Percentiles rank a stretch among this genome's conserved stretches.
Evolutionary conservation across 2,888 invertebrate species (phyloP).

Genomic region (Uropetala carovei): DNA sequence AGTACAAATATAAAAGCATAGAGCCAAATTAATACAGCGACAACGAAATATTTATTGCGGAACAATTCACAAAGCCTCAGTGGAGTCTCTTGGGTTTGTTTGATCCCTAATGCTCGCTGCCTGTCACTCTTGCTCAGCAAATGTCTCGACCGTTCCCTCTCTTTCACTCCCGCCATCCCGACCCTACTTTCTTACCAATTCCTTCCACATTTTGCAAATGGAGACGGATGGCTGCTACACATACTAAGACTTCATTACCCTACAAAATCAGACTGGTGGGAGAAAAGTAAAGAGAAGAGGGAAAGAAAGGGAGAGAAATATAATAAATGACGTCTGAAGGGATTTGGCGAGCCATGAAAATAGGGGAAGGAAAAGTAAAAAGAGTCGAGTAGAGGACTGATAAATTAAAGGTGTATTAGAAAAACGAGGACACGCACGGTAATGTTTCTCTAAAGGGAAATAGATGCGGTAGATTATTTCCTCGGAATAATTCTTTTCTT

Average conservation of each 20-base stretch:
- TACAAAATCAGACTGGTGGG: not conserved
- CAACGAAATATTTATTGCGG: no score
- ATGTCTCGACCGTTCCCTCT: not conserved
- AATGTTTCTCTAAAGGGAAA: no score
- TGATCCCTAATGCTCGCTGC: no score
- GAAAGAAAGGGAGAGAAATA: no score
- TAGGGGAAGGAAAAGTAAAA: not conserved
- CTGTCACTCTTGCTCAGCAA: not conserved
- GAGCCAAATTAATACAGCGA: no score
- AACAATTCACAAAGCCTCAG: no score
- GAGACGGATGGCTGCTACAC: constrained; percentile 32
- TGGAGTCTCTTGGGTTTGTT: no score
- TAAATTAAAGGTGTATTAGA: constrained; percentile 30
- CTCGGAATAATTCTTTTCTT: no score
- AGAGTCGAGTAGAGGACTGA: not conserved
- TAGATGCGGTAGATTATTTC: no score
- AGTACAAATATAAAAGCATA: no score
- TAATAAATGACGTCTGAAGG: no score
- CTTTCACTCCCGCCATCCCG: not conserved
- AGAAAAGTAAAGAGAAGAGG: no score
- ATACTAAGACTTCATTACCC: not conserved
- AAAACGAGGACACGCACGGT: not conserved
- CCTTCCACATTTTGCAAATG: not conserved
- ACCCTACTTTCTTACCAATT: not conserved
- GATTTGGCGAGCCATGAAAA: not conserved